Percentiles rank a stretch among this genome's conserved stretches.
Conservation (phyloP, 2,797 vertebrate species). For the Sebastolobus altivelis region DNA sequence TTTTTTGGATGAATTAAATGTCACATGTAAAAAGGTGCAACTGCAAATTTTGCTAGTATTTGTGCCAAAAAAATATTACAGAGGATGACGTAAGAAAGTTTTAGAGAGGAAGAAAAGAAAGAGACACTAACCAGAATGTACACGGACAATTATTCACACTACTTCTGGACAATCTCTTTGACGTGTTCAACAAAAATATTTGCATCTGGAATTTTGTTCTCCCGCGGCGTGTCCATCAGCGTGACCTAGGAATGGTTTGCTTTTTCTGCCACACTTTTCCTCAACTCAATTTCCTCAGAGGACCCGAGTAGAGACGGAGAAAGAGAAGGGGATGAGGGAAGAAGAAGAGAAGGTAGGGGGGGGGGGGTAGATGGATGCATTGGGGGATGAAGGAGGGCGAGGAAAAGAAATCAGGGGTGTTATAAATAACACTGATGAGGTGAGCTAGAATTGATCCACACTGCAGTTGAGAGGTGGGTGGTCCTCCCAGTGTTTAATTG, state of each 20-base stretch:
- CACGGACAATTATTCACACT: slow-evolving; percentile 10
- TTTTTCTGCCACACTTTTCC: slow-evolving; percentile 66
- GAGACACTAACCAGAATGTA: slow-evolving; percentile 24
- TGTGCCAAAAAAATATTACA: not conserved
- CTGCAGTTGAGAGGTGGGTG: slow-evolving; percentile 86
- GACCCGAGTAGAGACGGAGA: slow-evolving; percentile 29
- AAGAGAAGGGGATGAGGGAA: slow-evolving; percentile 17
- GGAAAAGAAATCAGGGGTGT: slow-evolving; percentile 68
- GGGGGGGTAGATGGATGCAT: slow-evolving; percentile 51
- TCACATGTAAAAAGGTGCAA: slow-evolving; percentile 10
- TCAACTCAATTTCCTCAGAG: slow-evolving; percentile 59
- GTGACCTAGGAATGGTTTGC: slow-evolving; percentile 51
- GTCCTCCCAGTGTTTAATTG: slow-evolving; percentile 86
- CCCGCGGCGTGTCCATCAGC: slow-evolving; percentile 54
- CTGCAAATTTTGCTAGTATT: not conserved
- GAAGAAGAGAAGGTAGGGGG: slow-evolving; percentile 24
- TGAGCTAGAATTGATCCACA: slow-evolving; percentile 84
- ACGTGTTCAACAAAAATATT: slow-evolving; percentile 57
- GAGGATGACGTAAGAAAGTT: not conserved
- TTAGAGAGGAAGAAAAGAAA: not conserved
- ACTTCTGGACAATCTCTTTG: slow-evolving; percentile 48
- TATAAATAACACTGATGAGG: slow-evolving; percentile 86
- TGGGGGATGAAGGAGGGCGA: slow-evolving; percentile 62
- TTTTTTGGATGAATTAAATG: slow-evolving; percentile 21
- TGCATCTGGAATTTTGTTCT: slow-evolving; percentile 52